Percentiles rank a stretch among this genome's conserved stretches.
Evolutionary conservation across 1,140 invertebrate genomes (phyloP).

Genomic region (Hyles euphorbiae): DNA sequence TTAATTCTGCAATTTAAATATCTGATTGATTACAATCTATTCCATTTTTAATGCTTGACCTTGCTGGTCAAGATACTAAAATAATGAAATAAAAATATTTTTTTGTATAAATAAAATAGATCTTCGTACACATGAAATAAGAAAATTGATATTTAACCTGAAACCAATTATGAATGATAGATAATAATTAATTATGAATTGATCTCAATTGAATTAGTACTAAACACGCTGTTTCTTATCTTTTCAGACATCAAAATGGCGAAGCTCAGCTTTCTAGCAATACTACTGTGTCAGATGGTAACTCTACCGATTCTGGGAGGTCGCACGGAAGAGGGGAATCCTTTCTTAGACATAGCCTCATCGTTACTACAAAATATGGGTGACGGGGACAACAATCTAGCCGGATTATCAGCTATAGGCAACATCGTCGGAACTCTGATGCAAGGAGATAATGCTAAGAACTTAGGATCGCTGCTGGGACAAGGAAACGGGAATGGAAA

Average conservation of each 20-base stretch:
- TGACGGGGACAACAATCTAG: slow-evolving; percentile 62
- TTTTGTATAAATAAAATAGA: too few relatives aligned
- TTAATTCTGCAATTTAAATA: too few relatives aligned
- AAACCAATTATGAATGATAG: too few relatives aligned
- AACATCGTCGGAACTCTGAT: slow-evolving; percentile 76
- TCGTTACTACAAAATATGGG: slow-evolving; percentile 75
- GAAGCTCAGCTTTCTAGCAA: slow-evolving; percentile 27
- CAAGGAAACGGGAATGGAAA: slow-evolving; percentile 38
- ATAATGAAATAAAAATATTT: too few relatives aligned
- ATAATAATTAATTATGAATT: too few relatives aligned
- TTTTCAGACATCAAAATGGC: slow-evolving; percentile 51
- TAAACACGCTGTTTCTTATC: neutral
- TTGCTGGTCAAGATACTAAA: too few relatives aligned
- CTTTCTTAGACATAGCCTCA: slow-evolving; percentile 76
- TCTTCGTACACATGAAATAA: too few relatives aligned
- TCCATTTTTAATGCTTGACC: too few relatives aligned
- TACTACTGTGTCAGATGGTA: slow-evolving; percentile 37
- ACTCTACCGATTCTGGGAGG: slow-evolving; percentile 34
- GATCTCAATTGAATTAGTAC: too few relatives aligned
- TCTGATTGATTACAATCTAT: too few relatives aligned
- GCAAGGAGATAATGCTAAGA: slow-evolving; percentile 74
- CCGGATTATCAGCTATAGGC: slow-evolving; percentile 60
- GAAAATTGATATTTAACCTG: too few relatives aligned
- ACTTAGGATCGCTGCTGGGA: slow-evolving; percentile 53
- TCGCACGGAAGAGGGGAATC: slow-evolving; percentile 65